These are phyloP conservation scores for Drosophila orosa DNA, from an alignment of 1,140 invertebrate genomes.

Conservation along the genomic window DNA sequence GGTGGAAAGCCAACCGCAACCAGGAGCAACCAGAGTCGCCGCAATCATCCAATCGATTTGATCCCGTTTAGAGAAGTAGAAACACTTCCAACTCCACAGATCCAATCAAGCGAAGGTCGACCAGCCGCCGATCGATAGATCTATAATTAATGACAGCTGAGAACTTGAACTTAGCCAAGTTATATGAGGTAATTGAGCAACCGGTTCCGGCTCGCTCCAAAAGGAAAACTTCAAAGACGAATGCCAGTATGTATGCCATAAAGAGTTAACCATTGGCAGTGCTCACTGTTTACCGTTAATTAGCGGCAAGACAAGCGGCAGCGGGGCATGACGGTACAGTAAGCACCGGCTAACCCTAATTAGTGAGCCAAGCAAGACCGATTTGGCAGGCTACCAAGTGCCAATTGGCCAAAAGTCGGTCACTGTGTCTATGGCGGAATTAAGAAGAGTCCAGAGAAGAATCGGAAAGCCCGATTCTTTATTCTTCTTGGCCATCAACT, in stretches of 20 bases:
- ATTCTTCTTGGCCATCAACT: conserved; percentile 15
- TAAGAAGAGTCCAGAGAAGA: not conserved
- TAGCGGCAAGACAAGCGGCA: conserved; percentile 33
- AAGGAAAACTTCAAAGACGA: conserved; percentile 62
- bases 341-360: conserved; percentile 50
- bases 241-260: conserved; percentile 10
- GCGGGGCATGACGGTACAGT: conserved; percentile 38
- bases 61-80: conserved; percentile 19
- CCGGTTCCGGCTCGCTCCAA: conserved; percentile 41
- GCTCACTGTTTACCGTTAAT: conserved; percentile 67
- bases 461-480: conserved; percentile 7
- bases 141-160: conserved; percentile 40
- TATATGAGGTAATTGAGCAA: conserved; percentile 44
- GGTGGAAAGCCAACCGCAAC: conserved; percentile 6
- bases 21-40: conserved; percentile 2
- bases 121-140: conserved; percentile 26
- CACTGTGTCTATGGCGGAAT: conserved; percentile 26
- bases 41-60: conserved; percentile 23
- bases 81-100: conserved; percentile 3
- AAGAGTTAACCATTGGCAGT: conserved; percentile 55
- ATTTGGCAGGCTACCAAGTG: conserved; percentile 21
- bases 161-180: conserved; percentile 36
- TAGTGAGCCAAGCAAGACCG: conserved; percentile 40
- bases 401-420: conserved; percentile 25
- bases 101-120: conserved; percentile 65